phyloP scores from a whole-genome alignment of 2,888 invertebrate genomes.

The Meandrusa payeni region DNA sequence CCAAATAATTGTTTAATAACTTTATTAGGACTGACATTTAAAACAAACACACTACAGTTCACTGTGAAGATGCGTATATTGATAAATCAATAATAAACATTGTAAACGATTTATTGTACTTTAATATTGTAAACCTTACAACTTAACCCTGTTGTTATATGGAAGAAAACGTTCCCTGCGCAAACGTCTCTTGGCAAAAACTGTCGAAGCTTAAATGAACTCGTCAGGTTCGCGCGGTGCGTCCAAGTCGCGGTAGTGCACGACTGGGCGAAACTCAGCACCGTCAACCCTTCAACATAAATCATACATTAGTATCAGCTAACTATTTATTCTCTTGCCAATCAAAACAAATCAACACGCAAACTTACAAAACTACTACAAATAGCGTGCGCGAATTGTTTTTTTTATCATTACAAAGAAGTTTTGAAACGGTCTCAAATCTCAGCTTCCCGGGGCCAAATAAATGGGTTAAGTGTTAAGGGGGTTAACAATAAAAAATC shows the following conservation, averaged over 20 bases:
- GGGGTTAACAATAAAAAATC: slow-evolving; percentile 17
- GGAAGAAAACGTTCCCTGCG: slow-evolving; percentile 28
- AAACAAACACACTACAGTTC: too few species aligned
- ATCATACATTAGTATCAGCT: slow-evolving; percentile 27
- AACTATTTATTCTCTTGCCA: slow-evolving; percentile 21
- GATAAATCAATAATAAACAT: too few species aligned
- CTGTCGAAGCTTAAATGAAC: slow-evolving; percentile 82
- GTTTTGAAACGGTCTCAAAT: slow-evolving; percentile 37
- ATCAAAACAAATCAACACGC: slow-evolving; percentile 20
- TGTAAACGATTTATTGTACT: too few species aligned
- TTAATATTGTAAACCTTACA: background rate
- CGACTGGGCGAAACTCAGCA: slow-evolving; percentile 92
- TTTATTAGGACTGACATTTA: too few species aligned
- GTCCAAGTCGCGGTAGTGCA: slow-evolving; percentile 96
- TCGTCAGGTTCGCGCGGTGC: slow-evolving; percentile 95
- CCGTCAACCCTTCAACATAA: slow-evolving; percentile 86
- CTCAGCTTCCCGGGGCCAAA: slow-evolving; percentile 62
- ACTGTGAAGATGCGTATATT: too few species aligned
- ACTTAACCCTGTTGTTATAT: background rate
- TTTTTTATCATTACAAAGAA: background rate
- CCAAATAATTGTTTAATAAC: slow-evolving; percentile 23
- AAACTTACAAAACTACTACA: slow-evolving; percentile 14
- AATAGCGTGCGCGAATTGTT: too few species aligned
- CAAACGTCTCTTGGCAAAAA: slow-evolving; percentile 40
- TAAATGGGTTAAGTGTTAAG: slow-evolving; percentile 1